Evolutionary conservation across 92 coral and sea anemone genomes (phyloP).

Genomic region (Parazoanthus darwini): DNA sequence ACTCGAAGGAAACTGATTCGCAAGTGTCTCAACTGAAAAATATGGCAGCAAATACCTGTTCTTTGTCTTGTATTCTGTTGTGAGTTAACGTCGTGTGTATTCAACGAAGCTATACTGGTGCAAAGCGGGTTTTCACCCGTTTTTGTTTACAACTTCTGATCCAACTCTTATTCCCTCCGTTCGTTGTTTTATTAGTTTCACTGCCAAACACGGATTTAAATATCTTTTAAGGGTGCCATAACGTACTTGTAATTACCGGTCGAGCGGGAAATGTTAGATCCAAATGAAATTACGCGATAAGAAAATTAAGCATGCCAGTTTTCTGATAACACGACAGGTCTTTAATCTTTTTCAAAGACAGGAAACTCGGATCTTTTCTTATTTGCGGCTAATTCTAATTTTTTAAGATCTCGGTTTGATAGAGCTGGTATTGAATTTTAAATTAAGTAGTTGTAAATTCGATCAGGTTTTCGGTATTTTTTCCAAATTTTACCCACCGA

Average conservation of each 20-base stretch:
- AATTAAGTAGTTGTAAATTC: no score
- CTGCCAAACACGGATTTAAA: not conserved
- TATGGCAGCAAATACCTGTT: no score
- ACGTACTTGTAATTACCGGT: not conserved
- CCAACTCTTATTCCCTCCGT: not conserved
- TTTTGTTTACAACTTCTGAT: not conserved
- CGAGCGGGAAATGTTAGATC: not conserved
- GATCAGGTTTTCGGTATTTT: not conserved
- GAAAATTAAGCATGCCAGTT: not conserved
- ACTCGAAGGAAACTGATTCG: no score
- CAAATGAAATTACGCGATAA: not conserved
- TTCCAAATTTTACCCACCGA: not conserved
- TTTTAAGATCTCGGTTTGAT: no score
- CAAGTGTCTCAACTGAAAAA: no score
- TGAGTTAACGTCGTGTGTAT: no score
- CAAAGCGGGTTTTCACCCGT: not conserved
- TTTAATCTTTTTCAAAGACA: not conserved
- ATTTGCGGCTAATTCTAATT: not conserved
- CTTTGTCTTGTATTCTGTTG: no score
- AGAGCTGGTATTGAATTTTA: no score
- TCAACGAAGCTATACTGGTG: not conserved
- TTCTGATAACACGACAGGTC: not conserved
- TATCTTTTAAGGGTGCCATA: not conserved
- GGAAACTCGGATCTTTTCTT: not conserved
- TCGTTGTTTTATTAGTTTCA: not conserved